These are phyloP conservation scores for Tetragonula carbonaria DNA, from an alignment of 2,888 invertebrate species.

Conservation along the genomic window DNA sequence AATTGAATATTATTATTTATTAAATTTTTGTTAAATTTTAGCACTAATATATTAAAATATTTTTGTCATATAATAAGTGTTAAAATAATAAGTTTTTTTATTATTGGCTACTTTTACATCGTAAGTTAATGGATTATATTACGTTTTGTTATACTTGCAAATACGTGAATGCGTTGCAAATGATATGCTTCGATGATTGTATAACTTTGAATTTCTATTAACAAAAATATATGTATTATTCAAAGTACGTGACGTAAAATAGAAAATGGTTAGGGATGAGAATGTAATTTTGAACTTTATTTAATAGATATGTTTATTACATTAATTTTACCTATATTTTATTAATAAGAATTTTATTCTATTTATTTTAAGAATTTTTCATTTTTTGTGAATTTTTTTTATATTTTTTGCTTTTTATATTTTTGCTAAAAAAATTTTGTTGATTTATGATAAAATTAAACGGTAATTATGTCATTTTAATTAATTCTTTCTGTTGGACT, in stretches of 20 bases:
- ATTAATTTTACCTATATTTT: neutral
- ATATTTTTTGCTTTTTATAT: neutral
- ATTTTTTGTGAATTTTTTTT: neutral
- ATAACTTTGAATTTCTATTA: conserved; percentile 8
- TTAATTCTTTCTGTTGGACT: neutral
- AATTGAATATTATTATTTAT: neutral
- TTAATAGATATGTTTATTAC: neutral
- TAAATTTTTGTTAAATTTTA: neutral
- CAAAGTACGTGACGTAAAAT: neutral
- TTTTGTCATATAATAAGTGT: neutral
- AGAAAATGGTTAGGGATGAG: neutral
- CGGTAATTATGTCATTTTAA: conserved; percentile 10
- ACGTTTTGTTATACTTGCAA: neutral
- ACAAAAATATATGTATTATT: conserved; percentile 23
- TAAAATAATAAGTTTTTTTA: neutral
- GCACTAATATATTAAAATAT: neutral
- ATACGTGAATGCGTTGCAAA: neutral
- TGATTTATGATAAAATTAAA: neutral
- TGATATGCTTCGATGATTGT: conserved; percentile 22
- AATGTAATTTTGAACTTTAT: neutral
- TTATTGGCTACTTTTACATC: neutral
- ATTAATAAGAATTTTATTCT: too few species aligned
- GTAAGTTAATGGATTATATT: neutral
- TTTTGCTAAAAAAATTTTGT: neutral
- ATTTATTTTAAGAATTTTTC: neutral